Percentiles rank a stretch among this genome's conserved stretches.
Conservation (phyloP, 2,888 invertebrate genomes). For the Lacanobia oleracea region DNA sequence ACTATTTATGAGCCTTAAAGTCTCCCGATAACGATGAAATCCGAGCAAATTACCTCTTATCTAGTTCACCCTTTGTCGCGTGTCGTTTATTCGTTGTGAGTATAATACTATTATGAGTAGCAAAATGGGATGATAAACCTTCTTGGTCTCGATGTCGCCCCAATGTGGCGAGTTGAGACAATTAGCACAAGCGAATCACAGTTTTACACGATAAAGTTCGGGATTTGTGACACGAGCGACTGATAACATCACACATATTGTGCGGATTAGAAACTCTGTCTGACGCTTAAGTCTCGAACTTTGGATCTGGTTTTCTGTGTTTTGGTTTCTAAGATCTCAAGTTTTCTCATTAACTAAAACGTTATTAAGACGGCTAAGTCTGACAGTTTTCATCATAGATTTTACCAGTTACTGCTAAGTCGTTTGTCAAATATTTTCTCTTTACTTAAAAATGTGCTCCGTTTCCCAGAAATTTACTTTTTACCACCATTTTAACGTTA, state of each 20-base stretch:
- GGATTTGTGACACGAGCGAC: slow-evolving; percentile 22
- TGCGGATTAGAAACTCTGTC: slow-evolving; percentile 40
- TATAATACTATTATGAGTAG: slow-evolving; percentile 72
- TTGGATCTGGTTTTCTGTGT: slow-evolving; percentile 23
- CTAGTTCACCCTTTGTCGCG: slow-evolving; percentile 73
- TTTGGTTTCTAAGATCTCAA: slow-evolving; percentile 15
- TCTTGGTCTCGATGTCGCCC: slow-evolving; percentile 35
- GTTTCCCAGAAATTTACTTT: background rate
- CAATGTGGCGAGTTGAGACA: slow-evolving; percentile 49
- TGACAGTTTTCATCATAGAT: slow-evolving; percentile 3
- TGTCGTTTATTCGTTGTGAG: slow-evolving; percentile 70
- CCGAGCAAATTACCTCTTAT: slow-evolving; percentile 74
- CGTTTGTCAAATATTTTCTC: slow-evolving; percentile 4
- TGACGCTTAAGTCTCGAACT: slow-evolving; percentile 29
- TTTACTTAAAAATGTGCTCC: background rate
- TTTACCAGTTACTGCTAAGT: slow-evolving; percentile 4
- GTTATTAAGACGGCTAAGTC: slow-evolving; percentile 4
- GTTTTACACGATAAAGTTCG: slow-evolving; percentile 47
- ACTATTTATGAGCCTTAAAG: slow-evolving; percentile 82
- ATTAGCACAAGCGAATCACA: slow-evolving; percentile 53
- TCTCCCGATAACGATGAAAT: slow-evolving; percentile 73
- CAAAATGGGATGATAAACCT: slow-evolving; percentile 63
- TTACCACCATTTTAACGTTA: slow-evolving; percentile 18
- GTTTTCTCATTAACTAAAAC: slow-evolving; percentile 30
- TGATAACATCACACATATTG: slow-evolving; percentile 60